Percentiles rank a stretch among this genome's conserved stretches.
Conservation (phyloP, 2,888 invertebrate genomes). For the Melieria crassipennis region DNA sequence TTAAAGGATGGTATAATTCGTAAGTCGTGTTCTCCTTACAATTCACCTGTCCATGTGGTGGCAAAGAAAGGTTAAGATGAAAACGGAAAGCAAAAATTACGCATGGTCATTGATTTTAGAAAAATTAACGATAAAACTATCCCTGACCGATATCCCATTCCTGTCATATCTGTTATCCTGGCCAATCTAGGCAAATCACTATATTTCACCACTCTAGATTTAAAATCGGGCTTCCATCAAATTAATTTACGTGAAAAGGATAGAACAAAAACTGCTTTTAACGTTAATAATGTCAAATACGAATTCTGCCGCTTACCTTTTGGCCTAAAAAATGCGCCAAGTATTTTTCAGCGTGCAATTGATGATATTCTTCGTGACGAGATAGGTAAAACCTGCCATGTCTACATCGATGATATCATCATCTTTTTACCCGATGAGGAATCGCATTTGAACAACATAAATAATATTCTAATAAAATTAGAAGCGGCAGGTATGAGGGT, state of each 20-base stretch:
- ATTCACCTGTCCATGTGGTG: slow-evolving; percentile 10
- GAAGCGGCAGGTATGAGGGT: too few species aligned
- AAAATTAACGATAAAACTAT: slow-evolving; percentile 16
- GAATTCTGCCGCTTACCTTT: neutral
- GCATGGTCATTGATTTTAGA: slow-evolving; percentile 10
- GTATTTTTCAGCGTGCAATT: slow-evolving; percentile 6
- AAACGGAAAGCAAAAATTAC: slow-evolving; percentile 9
- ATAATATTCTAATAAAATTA: too few species aligned
- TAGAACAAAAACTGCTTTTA: slow-evolving; percentile 18
- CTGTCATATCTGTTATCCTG: slow-evolving; percentile 15
- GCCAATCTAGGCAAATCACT: slow-evolving; percentile 9
- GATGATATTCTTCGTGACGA: too few species aligned
- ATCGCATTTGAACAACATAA: too few species aligned
- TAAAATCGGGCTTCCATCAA: neutral
- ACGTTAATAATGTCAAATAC: slow-evolving; percentile 9
- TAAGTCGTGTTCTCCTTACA: slow-evolving; percentile 1
- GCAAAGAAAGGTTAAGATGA: slow-evolving; percentile 7
- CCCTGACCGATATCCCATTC: slow-evolving; percentile 7
- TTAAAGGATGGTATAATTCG: slow-evolving; percentile 7
- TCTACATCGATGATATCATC: too few species aligned
- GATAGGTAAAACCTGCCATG: too few species aligned
- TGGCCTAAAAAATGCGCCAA: slow-evolving; percentile 9
- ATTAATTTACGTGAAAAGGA: slow-evolving; percentile 13
- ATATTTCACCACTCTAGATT: slow-evolving; percentile 11
- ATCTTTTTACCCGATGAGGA: too few species aligned